Evolutionary conservation across 1,140 invertebrate genomes (phyloP), one percentile per base, ranked within the genome.

Genomic region (Penaeus vannamei): DNA sequence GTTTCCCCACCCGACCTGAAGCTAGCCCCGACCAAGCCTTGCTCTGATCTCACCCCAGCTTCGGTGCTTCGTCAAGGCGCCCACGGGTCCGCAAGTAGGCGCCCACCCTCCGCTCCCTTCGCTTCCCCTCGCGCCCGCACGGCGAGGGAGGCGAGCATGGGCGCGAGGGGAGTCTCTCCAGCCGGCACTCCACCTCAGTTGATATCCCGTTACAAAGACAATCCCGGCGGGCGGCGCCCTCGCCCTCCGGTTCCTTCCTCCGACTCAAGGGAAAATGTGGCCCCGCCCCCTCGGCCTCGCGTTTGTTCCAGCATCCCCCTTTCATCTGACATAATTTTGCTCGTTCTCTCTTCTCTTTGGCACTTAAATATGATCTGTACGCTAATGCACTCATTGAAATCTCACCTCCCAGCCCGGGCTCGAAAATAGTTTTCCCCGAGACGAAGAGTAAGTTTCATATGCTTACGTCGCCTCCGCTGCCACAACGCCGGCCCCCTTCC

Each of bases 301-400:
- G 32, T 79, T 46, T 22, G 76, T 79, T 42, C 62, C 29, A n/a
- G 8, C n/a, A 5, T 46, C 83, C 62, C 53, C 53, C 87, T 88
- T 88, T 88, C 87, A 88, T 88, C 81, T 84, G 87, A 88, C 81
- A 84, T 88, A 84, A 88, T 88, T 88, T 88, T 83, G 62, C 81
- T 84, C 80, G 87, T 88, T 88, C 87, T 84, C 87, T 88, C 80
- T 88, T 88, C 87, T 88, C 87, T 88, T 88, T 88, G 87, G 46
- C 87, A 88, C 87, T 88, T 88, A 88, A 88, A 88, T 88, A 84
- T 88, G 87, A 88, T 88, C 87, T 88, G 87, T 88, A 84, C 87
- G 81, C 87, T 88, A 88, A 88, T 88, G 87, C 87, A 88, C 87
- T 88, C 87, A 88, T 88, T 88, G 87, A 88, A 84, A 88, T 88